Base-by-base conservation (phyloP, 2,797 vertebrate genomes). In the Ceryle rudis region DNA sequence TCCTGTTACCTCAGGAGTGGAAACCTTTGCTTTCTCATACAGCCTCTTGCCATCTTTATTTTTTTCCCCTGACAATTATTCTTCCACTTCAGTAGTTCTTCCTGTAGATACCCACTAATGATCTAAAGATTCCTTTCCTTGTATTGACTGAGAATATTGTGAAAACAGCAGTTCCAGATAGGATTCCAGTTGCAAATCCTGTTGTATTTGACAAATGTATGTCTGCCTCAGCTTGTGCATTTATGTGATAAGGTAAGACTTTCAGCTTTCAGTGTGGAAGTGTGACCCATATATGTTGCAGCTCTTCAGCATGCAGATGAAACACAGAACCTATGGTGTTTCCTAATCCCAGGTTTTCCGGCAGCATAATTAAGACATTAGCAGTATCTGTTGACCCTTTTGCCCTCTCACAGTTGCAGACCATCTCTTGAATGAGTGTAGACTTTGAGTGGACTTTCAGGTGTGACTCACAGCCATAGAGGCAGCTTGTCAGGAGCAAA, bases 121-220 rank as follows among this genome's bases (percentile, higher is more conserved):
- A 93, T 79, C 12, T 55, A 70, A 62, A 87, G 87, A 81, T 74
- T 28, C 13, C 11, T 82, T 83, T 90, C 79, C 42, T 90, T 81
- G 9, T 5, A 61, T 15, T 33, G 54, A 77, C 39, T 54, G 46
- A 70, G 29, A 57, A 23, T 21, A 20, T 86, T 2, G 2, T 83
- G 65, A 88, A 18, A 10, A n/a, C 33, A 74, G 33, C 33, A 29
- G 16, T 65, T 79, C 51, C 42, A 62, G 7, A 0, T 71, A 28
- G n/a, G n/a, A 71, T 60, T 9, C 28, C 65, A 54, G 6, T 47
- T 78, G 46, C 41, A 90, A 78, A 81, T 86, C n/a, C 47, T 78
- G 29, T 25, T 20, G 31, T 58, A 62, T 67, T 57, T 72, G 26
- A 5, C 29, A 52, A 61, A 69, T 28, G 4, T 16, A 41, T 55